phyloP scores from a whole-genome alignment of 2,113 vertebrate genomes.

The Podiceps cristatus region DNA sequence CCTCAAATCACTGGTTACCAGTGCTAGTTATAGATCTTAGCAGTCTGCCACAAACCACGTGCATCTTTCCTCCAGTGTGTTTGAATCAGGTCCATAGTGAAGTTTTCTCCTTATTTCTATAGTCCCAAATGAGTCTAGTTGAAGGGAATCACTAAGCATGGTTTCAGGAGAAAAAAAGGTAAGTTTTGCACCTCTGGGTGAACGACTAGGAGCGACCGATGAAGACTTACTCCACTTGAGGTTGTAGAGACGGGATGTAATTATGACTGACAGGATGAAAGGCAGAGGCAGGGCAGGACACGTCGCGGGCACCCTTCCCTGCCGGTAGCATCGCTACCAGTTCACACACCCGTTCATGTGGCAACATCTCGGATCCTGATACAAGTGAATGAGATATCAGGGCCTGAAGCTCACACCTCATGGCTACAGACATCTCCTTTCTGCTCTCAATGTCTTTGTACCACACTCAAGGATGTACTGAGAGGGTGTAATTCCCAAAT shows the following conservation, averaged over 20 bases:
- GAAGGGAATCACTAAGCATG: not conserved
- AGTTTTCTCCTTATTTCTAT: not conserved
- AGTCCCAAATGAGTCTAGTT: not conserved
- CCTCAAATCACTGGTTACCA: not conserved
- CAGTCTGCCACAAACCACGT: not conserved
- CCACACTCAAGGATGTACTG: not conserved
- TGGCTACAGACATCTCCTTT: not conserved
- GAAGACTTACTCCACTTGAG: not conserved
- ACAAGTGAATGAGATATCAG: not conserved
- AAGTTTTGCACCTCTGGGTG: not conserved
- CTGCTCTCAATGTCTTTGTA: not conserved
- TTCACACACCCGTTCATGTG: not conserved
- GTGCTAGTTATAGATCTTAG: not conserved
- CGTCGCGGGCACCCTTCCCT: not conserved
- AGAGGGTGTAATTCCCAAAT: not conserved
- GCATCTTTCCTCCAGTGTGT: not conserved
- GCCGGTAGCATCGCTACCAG: not conserved
- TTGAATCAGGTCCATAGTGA: not conserved
- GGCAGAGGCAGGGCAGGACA: not conserved
- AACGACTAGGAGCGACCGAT: not conserved
- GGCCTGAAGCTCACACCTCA: not conserved
- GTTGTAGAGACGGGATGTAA: not conserved
- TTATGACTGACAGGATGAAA: not conserved
- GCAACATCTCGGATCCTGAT: not conserved
- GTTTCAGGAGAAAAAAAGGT: not conserved